Evolutionary conservation across 2,113 vertebrate species (phyloP), one percentile per base, ranked within the genome.

Genomic region (Catharus bicknelli): DNA sequence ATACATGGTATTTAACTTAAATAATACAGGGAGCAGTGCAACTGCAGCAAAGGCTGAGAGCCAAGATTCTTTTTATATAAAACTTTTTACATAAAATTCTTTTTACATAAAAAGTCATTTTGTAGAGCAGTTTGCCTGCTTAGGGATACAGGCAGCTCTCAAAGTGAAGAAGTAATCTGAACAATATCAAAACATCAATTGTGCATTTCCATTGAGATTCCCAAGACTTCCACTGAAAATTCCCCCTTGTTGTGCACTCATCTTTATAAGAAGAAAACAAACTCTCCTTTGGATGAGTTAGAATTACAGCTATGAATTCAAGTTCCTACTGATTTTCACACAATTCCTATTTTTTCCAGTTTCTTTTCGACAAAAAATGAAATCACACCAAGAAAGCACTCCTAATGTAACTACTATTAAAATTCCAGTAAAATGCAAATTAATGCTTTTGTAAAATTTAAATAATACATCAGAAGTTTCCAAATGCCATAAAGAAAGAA

Each of bases 1-100:
- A 87, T 80, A 72, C 42, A 45, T 40, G 62, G 34, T 66, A 79
- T 90, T 93, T 95, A 76, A 86, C 74, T 83, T 77, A 54, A 89
- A 82, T 68, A 92, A 92, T n/a, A 76, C 13, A 94, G 59, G 30
- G 34, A 92, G 47, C 47, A 58, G 74, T 47, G 81, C 23, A 73
- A 54, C 34, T 79, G 94, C 16, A 77, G 75, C 70, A 58, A 53
- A 83, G n/a, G 67, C 59, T 55, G 32, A 55, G 9, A 58, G 78
- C 42, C 75, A 89, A 59, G 67, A 51, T 30, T 36, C 50, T 85
- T 88, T 82, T 85, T 51, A 79, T 13, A 55, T 20, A 76, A 61
- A 89, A 68, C 14, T 57, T 87, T 81, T 85, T 48, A 79, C 20
- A 55, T 21, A 76, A 61, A 89, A 51, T 29, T 36, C 54, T 85